Evolutionary conservation across 2,113 vertebrate species (phyloP), one percentile per base, ranked within the genome.

Genomic region (Sprattus sprattus): DNA sequence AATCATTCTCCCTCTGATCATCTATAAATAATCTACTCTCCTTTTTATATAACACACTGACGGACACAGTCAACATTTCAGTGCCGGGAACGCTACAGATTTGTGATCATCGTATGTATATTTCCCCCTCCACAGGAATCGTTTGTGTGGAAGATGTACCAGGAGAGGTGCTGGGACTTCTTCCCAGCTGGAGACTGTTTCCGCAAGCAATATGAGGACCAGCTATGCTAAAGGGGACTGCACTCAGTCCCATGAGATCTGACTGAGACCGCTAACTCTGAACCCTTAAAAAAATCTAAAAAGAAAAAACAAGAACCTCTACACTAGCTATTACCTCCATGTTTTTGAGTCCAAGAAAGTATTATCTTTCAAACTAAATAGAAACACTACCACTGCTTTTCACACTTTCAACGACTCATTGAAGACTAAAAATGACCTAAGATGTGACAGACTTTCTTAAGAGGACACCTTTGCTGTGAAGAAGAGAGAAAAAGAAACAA

Each of bases 61-160:
- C 39, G 39, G 39, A 39, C 39, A 39, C 52, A 54, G 16, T 16
- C 52, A 54, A 16, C 52, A 60, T 22, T 22, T 60, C 18, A 60
- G 6, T 22, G 18, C 4, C 22, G 54, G 4, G 5, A 7, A 6
- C 22, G 18, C 4, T 20, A 20, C 3, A 20, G 52, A 6, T 60
- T 5, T 60, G 18, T 60, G 22, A 6, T 22, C 54, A 60, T 20
- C 64, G 13, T 60, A 16, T 0, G 20, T 28, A 57, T 83, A 3
- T 45, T 2, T 85, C 78, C 18, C 16, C 25, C 85, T n/a, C 94
- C 94, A 32, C 93, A 99, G 98, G 98, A 99, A 91, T 99, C 98
- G 0, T 99, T 94, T 0, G 98, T 99, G 83, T 99, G 98, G 98
- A 99, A 99, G 95, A 97, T 99, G 98, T 99, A 99, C 92, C 98